Percentiles rank a stretch among this genome's conserved stretches.
Evolutionary conservation across 92 coral and sea anemone genomes (phyloP).

Genomic region (Epizoanthus ramosus): DNA sequence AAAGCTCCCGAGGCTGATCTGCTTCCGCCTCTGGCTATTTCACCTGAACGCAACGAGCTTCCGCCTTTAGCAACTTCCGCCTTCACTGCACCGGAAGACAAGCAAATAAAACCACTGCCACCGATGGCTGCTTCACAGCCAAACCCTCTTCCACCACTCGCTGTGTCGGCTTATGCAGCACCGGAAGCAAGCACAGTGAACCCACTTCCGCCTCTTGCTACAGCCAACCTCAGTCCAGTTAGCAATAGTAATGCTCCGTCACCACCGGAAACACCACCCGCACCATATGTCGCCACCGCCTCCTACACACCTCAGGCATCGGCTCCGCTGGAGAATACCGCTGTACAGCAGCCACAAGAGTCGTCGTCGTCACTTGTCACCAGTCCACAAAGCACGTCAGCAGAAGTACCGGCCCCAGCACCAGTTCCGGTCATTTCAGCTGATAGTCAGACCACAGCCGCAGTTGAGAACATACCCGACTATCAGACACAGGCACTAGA

Average conservation of each 20-base stretch:
- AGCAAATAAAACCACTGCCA: neutral
- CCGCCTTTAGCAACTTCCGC: neutral
- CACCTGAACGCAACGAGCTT: neutral
- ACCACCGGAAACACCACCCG: conserved; percentile 10
- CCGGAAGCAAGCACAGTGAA: conserved; percentile 16
- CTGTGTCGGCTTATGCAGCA: conserved; percentile 5
- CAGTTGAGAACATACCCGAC: neutral
- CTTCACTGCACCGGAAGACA: conserved; percentile 22
- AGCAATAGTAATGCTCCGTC: neutral
- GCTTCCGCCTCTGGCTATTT: neutral
- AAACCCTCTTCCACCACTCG: neutral
- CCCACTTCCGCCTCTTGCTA: neutral
- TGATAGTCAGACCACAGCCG: neutral
- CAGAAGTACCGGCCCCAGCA: conserved; percentile 5
- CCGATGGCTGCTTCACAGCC: neutral
- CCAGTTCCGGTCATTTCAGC: neutral
- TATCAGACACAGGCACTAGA: neutral
- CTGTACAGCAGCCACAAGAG: neutral
- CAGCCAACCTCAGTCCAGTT: neutral
- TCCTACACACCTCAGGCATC: neutral
- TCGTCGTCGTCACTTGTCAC: neutral
- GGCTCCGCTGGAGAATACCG: neutral
- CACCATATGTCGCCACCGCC: conserved; percentile 10
- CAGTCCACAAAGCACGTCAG: neutral
- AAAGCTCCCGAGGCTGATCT: neutral